phyloP scores from a whole-genome alignment of 1,140 invertebrate genomes.

The Aphis craccivora region DNA sequence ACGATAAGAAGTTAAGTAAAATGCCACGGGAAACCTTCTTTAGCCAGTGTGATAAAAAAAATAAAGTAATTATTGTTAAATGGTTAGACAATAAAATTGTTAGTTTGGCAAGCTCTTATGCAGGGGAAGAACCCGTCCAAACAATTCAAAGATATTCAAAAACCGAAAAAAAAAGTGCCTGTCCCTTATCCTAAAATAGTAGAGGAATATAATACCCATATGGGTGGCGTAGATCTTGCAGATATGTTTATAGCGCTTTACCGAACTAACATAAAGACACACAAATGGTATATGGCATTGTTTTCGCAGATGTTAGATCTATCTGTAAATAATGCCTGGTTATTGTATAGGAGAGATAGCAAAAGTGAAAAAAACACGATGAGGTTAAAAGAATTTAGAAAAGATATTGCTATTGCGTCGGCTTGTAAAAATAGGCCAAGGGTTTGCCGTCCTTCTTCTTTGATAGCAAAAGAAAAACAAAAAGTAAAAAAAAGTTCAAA shows the following conservation, averaged over 20 bases:
- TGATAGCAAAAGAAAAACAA: background rate
- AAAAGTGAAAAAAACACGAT: background rate
- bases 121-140: constrained; percentile 61
- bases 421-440: background rate
- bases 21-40: constrained; percentile 62
- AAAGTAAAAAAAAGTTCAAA: background rate
- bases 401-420: background rate
- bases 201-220: constrained; percentile 64
- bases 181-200: constrained; percentile 64
- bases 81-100: constrained; percentile 66
- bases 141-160: constrained; percentile 33
- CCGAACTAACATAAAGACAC: constrained; percentile 50
- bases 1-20: constrained; percentile 59
- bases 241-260: constrained; percentile 65
- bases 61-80: constrained; percentile 62
- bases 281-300: constrained; percentile 60
- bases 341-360: background rate
- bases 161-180: constrained; percentile 61
- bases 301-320: constrained; percentile 56
- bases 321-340: constrained; percentile 52
- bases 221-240: constrained; percentile 62
- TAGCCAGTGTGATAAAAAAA: constrained; percentile 55
- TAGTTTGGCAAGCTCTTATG: constrained; percentile 61
- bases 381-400: constrained; percentile 22
- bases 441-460: background rate